Evolutionary conservation across 2,888 invertebrate species (phyloP), one percentile per base, ranked within the genome.

Genomic region (Lepidocyrtinus sp.): DNA sequence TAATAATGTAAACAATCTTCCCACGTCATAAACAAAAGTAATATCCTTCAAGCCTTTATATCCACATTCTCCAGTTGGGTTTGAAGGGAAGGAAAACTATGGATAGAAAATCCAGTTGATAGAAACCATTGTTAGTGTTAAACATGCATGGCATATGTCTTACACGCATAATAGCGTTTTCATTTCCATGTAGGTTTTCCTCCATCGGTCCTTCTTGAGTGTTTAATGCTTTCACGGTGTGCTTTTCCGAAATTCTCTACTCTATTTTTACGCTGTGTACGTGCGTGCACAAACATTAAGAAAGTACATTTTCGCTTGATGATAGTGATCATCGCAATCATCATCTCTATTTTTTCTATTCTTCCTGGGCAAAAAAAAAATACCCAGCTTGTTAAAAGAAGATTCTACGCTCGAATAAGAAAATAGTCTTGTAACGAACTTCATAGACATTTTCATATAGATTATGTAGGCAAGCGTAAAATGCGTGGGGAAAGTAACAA

Each of bases 251-350:
- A 63, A 17, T 63, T 63, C 63, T 22, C 63, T 22, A 22, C 46
- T 72, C 72, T 36, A 24, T 72, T 70, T 71, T 71, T 70, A 72
- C 27, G 72, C 72, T 22, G 46, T 65, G 50, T 63, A 77, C 77
- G 72, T 77, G 72, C 77, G 77, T 77, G 77, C 72, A 77, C 67
- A 72, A 63, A 67, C 67, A 71, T 67, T 72, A 72, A 67, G 67
- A 36, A 72, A 77, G 77, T 77, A 77, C 70, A 76, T 71, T 74
- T 77, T 65, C 67, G 45, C 36, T 61, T 61, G 77, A 77, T 72
- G 67, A 77, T 64, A 26, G 46, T 26, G 25, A 61, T 64, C 25
- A 64, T 19, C 36, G 36, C 36, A 22, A 63, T 64, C 64, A 73
- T 72, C 72, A 67, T 71, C 65, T 72, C 72, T 0, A 55, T 72